Evolutionary conservation across 2,888 invertebrate species (phyloP), one percentile per base, ranked within the genome.

Genomic region (Dermolepida albohirtum): DNA sequence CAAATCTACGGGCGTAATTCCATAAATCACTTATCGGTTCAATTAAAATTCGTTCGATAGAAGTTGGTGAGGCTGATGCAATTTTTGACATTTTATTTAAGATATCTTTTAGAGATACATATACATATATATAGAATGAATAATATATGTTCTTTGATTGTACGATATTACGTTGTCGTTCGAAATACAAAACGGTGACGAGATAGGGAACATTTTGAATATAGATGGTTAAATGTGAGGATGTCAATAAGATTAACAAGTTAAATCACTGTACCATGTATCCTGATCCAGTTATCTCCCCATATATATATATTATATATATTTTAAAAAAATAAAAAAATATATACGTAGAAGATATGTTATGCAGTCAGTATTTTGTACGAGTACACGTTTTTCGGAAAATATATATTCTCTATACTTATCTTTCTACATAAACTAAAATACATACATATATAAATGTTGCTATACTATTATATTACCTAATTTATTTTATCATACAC

Each of bases 401-500:
- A 80, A 67, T 49, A 57, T 73, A 77, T 80, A 82, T 81, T 81
- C 81, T 81, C 79, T 81, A 81, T 82, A 81, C 80, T 79, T 82
- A 83, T 81, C 82, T 82, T 83, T 83, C 82, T 82, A 83, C 81
- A 79, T 81, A 80, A 73, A 71, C 64, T 62, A 66, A 66, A 49
- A 54, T 55, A 49, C 44, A 49, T 49, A 65, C 29, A 68, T 68
- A 65, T 68, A 82, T 83, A 78, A 83, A 82, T 83, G 82, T 83
- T 83, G 83, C 82, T 83, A 81, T 82, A 82, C 80, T 80, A 59
- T 59, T 59, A 44, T 59, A 44, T 44, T 54, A 54, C 54, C 79
- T 80, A 78, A 80, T 82, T 82, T 82, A 82, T 82, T 83, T 83
- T 83, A 83, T 82, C 82, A 83, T 81, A 83, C 83, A 82, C 83